Base-by-base conservation (phyloP, 2,113 vertebrate species). In the Dicentrarchus labrax region DNA sequence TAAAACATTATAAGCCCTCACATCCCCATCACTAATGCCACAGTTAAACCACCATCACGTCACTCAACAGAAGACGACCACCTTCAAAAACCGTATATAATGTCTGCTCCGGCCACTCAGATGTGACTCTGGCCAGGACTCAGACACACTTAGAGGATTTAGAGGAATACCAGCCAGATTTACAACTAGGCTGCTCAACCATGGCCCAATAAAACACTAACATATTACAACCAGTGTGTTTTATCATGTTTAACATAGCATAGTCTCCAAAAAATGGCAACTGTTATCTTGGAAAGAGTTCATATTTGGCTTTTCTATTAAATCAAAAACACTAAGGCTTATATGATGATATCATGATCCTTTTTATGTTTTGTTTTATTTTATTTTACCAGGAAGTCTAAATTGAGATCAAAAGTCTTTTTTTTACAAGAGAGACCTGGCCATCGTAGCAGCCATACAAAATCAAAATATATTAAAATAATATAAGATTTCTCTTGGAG, bases 1-100 rank as follows among this genome's bases (percentile, higher is more conserved):
- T 78, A 90, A 91, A 93, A 83, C 91, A 92, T 85, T 79, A 79
- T 91, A 94, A 93, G 72, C 70, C 85, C 88, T 81, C 80, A 88
- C 76, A 89, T 91, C 87, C 80, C 78, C 72, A 67, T 82, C 86
- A 82, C 88, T 93, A 92, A 91, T 85, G 83, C 87, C 72, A 78
- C 77, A 71, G 81, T 92, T 91, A 92, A 90, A 89, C 82, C 87
- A 43, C 10, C 53, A 77, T 81, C 78, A 68, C 72, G 86, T 71
- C 54, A 71, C 71, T 85, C 75, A 83, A 47, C 45, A 81, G 66
- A 77, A 53, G 12, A 51, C 57, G 85, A 86, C 91, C 86, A 92
- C 89, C 86, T 73, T 79, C 67, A 85, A 78, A 87, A 92, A 86
- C 17, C 78, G 24, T 16, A 61, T 45, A 88, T 89, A 56, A 79